phyloP scores from a whole-genome alignment of 1,140 invertebrate species.

The Hyles vespertilio region DNA sequence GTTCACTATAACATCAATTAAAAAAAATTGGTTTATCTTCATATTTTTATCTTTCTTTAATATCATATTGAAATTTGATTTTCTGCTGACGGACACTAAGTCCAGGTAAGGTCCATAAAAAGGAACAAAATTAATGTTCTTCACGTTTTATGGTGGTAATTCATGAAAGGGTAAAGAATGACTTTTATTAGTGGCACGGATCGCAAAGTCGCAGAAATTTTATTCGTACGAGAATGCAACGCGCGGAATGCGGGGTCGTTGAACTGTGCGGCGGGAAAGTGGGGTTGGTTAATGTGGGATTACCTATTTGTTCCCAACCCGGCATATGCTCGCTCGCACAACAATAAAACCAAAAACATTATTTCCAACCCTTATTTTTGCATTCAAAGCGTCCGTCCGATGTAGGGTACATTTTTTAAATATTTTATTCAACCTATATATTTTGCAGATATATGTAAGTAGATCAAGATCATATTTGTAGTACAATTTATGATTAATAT shows the following conservation, averaged over 20 bases:
- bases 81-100: no score
- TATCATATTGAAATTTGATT: no score
- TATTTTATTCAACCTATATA: no score
- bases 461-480: no score
- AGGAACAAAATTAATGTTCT: slow-evolving; percentile 16
- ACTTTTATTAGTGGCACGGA: slow-evolving; percentile 28
- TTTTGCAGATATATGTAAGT: no score
- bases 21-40: no score
- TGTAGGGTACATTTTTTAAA: no score
- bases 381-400: background rate
- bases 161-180: slow-evolving; percentile 21
- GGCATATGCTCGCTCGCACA: slow-evolving; percentile 13
- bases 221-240: slow-evolving; percentile 42
- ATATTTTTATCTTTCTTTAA: no score
- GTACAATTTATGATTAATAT: no score
- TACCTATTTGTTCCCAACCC: slow-evolving; percentile 28
- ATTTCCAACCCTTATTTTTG: slow-evolving; percentile 11
- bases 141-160: slow-evolving; percentile 10
- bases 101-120: slow-evolving; percentile 11
- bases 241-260: slow-evolving; percentile 46
- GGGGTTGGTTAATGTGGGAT: slow-evolving; percentile 26
- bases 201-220: slow-evolving; percentile 35
- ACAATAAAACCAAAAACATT: slow-evolving; percentile 17
- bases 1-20: no score
- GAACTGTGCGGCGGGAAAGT: slow-evolving; percentile 44